Evolutionary conservation across 2,797 vertebrate genomes (phyloP).

Genomic region (Trichosurus vulpecula): DNA sequence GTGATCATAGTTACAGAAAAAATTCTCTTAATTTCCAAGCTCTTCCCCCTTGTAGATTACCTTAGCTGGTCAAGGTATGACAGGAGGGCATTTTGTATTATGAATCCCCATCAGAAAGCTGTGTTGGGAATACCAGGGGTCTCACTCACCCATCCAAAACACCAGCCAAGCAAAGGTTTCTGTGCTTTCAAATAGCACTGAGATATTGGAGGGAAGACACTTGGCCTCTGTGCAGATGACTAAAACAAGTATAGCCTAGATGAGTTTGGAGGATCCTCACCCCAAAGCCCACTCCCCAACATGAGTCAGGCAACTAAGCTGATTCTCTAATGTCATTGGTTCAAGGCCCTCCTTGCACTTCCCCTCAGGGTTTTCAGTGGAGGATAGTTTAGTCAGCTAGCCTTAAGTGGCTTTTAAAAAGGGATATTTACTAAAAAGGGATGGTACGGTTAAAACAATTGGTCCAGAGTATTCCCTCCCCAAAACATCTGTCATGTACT

Average conservation of each 20-base stretch:
- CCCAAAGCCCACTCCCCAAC: background rate
- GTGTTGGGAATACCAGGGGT: constrained; percentile 30
- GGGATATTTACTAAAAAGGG: background rate
- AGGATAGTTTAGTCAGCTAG: background rate
- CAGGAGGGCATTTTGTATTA: constrained; percentile 36
- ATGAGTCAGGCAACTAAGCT: background rate
- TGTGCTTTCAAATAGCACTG: constrained; percentile 29
- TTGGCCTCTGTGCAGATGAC: background rate
- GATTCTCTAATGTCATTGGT: background rate
- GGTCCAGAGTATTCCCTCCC: background rate
- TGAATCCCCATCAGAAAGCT: constrained; percentile 51
- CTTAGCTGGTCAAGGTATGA: constrained; percentile 57
- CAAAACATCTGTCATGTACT: background rate
- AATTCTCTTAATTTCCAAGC: constrained; percentile 17
- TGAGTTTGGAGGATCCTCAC: background rate
- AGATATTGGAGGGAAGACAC: background rate
- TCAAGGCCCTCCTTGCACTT: background rate
- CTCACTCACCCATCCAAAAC: constrained; percentile 50
- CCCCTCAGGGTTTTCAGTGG: background rate
- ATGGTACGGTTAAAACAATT: background rate
- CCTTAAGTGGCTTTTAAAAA: background rate
- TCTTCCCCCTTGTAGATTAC: background rate
- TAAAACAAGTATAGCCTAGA: background rate
- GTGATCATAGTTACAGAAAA: background rate
- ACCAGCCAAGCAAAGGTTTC: constrained; percentile 47